Conservation (phyloP, 2,888 invertebrate genomes). For the Liodrosophila aerea region DNA sequence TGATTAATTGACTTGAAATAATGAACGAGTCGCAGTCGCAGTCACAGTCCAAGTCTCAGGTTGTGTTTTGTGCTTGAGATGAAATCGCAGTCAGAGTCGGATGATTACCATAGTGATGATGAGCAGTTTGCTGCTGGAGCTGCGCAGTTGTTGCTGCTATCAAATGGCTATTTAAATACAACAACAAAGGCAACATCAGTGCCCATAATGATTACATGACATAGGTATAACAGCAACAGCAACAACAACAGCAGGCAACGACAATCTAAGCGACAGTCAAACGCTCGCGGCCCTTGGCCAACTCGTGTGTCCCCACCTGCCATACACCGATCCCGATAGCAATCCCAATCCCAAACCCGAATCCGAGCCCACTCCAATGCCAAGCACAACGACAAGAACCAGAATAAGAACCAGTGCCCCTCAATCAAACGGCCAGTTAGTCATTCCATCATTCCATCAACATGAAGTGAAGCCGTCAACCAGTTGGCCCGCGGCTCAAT, state of each 20-base stretch:
- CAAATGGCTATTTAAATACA: conserved; percentile 67
- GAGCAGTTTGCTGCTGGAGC: conserved; percentile 15
- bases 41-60: neutral
- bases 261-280: conserved; percentile 45
- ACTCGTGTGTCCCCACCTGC: conserved; percentile 1
- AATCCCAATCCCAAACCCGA: conserved; percentile 5
- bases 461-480: conserved; percentile 37
- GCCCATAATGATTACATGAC: conserved; percentile 63
- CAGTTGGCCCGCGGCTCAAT: conserved; percentile 42
- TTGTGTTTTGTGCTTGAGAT: neutral
- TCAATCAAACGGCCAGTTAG: conserved; percentile 45
- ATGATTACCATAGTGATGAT: conserved; percentile 34
- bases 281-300: conserved; percentile 42
- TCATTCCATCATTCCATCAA: conserved; percentile 20
- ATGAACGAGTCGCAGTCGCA: conserved; percentile 37
- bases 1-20: conserved; percentile 71
- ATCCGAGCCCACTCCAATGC: neutral
- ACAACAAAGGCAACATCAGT: conserved; percentile 30
- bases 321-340: neutral
- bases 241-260: conserved; percentile 38
- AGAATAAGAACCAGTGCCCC: conserved; percentile 21
- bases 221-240: conserved; percentile 23
- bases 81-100: conserved; percentile 21
- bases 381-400: conserved; percentile 2
- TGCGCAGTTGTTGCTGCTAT: conserved; percentile 36